A percentile compares a stretch with the other conserved stretches of the same genome.
phyloP scores from a whole-genome alignment of 2,797 vertebrate species.

The Arremon brunneinucha region DNA sequence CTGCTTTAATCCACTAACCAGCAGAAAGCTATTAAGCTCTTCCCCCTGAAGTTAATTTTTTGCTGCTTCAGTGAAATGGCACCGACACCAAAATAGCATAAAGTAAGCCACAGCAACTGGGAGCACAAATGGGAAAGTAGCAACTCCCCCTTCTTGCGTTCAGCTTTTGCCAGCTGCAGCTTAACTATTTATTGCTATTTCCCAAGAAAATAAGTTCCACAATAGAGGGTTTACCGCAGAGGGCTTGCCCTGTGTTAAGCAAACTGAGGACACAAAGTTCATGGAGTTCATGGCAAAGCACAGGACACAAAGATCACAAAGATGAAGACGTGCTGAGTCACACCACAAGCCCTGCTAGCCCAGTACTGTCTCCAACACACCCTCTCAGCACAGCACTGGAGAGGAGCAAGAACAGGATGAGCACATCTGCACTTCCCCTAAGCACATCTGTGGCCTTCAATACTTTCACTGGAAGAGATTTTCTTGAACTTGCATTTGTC shows the following conservation, averaged over 20 bases:
- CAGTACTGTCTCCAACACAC: background rate
- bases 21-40: background rate
- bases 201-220: background rate
- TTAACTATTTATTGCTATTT: constrained; percentile 6
- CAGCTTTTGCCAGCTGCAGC: constrained; percentile 12
- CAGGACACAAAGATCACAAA: background rate
- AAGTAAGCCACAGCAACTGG: background rate
- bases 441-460: background rate
- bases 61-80: constrained; percentile 16
- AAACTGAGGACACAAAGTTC: background rate
- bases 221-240: background rate
- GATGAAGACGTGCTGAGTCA: background rate
- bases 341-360: background rate
- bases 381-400: background rate
- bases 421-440: background rate
- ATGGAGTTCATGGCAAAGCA: background rate
- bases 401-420: background rate
- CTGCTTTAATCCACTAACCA: background rate
- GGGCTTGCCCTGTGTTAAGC: background rate
- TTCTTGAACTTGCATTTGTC: background rate
- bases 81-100: background rate
- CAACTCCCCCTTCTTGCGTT: background rate
- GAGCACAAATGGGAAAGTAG: background rate
- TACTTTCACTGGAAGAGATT: background rate
- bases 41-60: background rate